Percentiles rank a stretch among this genome's conserved stretches.
These are phyloP conservation scores for Spinus olivaceus DNA, from an alignment of 2,797 vertebrate genomes.

Conservation along the genomic window DNA sequence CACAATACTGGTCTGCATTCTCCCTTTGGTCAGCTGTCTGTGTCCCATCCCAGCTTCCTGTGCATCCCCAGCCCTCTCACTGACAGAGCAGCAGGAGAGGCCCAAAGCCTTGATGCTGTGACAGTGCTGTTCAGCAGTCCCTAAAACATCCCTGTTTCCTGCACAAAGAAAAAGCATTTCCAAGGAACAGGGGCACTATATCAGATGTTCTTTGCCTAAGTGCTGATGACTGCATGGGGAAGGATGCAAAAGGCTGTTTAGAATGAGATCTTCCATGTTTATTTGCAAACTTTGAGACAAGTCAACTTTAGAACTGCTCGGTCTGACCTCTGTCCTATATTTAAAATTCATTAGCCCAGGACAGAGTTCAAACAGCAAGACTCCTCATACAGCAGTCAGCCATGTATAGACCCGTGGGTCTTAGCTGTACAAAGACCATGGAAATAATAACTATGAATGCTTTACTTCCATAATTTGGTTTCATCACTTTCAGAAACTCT, in stretches of 20 bases:
- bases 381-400: background rate
- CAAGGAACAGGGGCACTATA: background rate
- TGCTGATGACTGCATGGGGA: background rate
- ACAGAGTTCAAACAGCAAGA: background rate
- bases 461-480: background rate
- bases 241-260: background rate
- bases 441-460: background rate
- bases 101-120: background rate
- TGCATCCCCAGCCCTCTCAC: background rate
- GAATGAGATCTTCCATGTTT: background rate
- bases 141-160: background rate
- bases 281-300: background rate
- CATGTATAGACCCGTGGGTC: background rate
- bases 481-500: background rate
- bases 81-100: background rate
- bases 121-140: background rate
- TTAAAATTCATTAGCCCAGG: background rate
- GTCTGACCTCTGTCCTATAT: background rate
- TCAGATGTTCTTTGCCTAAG: background rate
- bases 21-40: background rate
- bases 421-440: background rate
- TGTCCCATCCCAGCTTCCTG: background rate
- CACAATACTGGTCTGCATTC: accelerated
- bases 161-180: background rate
- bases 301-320: background rate